phyloP scores from a whole-genome alignment of 2,888 invertebrate genomes.

The Drosophila acutilabella region DNA sequence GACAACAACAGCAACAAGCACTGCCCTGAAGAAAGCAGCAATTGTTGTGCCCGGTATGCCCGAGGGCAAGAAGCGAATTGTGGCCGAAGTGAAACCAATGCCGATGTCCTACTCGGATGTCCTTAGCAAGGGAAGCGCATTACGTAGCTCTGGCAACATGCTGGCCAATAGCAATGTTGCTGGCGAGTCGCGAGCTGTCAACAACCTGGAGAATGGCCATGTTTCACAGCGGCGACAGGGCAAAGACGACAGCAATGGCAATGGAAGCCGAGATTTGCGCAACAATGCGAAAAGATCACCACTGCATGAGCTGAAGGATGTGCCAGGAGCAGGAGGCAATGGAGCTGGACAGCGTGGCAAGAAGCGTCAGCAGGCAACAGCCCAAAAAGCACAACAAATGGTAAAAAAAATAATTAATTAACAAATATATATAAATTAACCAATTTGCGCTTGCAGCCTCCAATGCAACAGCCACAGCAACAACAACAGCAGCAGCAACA shows the following conservation, averaged over 20 bases:
- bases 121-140: slow-evolving; percentile 87
- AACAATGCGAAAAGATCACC: slow-evolving; percentile 83
- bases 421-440: not conserved
- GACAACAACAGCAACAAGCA: slow-evolving; percentile 38
- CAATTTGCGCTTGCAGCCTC: not conserved
- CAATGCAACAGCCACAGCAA: slow-evolving; percentile 29
- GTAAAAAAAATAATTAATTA: slow-evolving; percentile 11
- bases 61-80: slow-evolving; percentile 87
- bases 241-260: slow-evolving; percentile 51
- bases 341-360: slow-evolving; percentile 56
- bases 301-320: slow-evolving; percentile 85
- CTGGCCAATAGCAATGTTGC: slow-evolving; percentile 19
- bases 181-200: slow-evolving; percentile 45
- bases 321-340: slow-evolving; percentile 24
- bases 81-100: slow-evolving; percentile 95
- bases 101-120: slow-evolving; percentile 94
- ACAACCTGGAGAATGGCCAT: slow-evolving; percentile 52
- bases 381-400: slow-evolving; percentile 42
- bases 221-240: slow-evolving; percentile 52
- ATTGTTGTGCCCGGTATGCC: slow-evolving; percentile 51
- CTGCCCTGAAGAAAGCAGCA: slow-evolving; percentile 52
- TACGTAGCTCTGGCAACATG: slow-evolving; percentile 32
- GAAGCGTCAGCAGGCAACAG: slow-evolving; percentile 47
- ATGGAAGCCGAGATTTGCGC: slow-evolving; percentile 49
- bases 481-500: slow-evolving; percentile 35